phyloP scores from a whole-genome alignment of 2,797 vertebrate species.

The Helostoma temminkii region DNA sequence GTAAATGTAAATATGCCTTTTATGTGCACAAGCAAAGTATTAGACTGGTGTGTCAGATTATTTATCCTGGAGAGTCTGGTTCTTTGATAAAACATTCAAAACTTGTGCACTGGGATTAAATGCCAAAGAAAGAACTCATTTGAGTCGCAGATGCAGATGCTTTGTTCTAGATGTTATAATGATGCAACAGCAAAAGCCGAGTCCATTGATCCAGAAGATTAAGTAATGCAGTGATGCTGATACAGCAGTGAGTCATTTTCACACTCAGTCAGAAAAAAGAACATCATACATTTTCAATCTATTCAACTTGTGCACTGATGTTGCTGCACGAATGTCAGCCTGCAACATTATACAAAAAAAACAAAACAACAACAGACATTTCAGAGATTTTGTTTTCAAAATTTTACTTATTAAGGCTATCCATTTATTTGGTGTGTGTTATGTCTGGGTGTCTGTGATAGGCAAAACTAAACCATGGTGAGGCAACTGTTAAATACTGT shows the following conservation, averaged over 20 bases:
- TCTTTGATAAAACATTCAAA: constrained; percentile 38
- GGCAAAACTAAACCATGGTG: no score
- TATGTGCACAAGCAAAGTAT: constrained; percentile 22
- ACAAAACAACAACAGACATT: no score
- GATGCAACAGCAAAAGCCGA: constrained; percentile 41
- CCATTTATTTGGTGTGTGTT: no score
- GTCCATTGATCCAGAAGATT: constrained; percentile 22
- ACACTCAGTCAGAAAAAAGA: constrained; percentile 17
- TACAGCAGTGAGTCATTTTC: constrained; percentile 27
- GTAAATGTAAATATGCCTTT: constrained; percentile 74
- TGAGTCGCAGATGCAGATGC: constrained; percentile 2
- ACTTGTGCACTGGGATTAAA: not conserved
- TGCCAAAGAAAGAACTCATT: constrained; percentile 33
- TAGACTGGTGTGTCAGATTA: constrained; percentile 29
- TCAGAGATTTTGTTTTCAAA: no score
- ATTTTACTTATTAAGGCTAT: no score
- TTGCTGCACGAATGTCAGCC: no score
- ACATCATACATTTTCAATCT: no score
- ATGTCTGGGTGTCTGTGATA: no score
- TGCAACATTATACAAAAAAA: no score
- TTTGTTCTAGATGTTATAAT: constrained; percentile 32
- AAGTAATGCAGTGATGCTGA: constrained; percentile 5
- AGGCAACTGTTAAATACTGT: no score
- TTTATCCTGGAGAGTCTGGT: constrained; percentile 25
- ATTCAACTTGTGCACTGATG: no score